Evolutionary conservation across 2,113 vertebrate species (phyloP), one percentile per base, ranked within the genome.

Genomic region (Cryptotis parvus): DNA sequence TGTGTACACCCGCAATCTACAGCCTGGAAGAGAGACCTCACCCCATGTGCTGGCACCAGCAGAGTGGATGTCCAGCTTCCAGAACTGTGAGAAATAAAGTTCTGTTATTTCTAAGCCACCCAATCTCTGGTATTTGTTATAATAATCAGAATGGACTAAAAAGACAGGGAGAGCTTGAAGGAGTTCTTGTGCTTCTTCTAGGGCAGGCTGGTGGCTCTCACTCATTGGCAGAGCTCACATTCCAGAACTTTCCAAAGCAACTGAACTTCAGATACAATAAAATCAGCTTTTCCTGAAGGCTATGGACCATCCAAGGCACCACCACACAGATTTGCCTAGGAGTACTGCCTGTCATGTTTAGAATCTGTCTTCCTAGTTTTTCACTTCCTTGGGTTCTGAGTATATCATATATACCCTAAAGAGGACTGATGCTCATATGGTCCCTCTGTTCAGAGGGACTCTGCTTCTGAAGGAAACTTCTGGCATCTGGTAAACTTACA

Each of bases 201-300:
- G 58, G 66, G 86, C 15, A 75, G 93, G 73, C 58, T 41, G 58
- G 22, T 9, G 24, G 22, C 45, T 69, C 37, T 86, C 41, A 58
- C 12, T 77, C 41, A 72, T 20, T 22, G n/a, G 82, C 52, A 70
- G 76, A 35, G 6, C 22, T 37, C 77, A 86, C 43, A 61, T 65
- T 80, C 87, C 84, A 43, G 58, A 96, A 87, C 37, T 74, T 37
- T 82, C 24, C 39, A 65, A 63, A 43, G 43, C 18, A 94, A 58
- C 73, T 55, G 45, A 49, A 61, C 63, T 39, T 39, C 3, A 79
- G 5, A 41, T 74, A 90, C 74, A 75, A 96, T 1, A 61, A 70
- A 65, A 5, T 49, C n/a, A 6, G 58, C 16, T 49, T 49, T 49
- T 49, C 45, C 2, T 49, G 45, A 49, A 49, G 45, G 45, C 10